Evolutionary conservation across 2,113 vertebrate genomes (phyloP), one percentile per base, ranked within the genome.

Genomic region (Patagioenas fasciata): DNA sequence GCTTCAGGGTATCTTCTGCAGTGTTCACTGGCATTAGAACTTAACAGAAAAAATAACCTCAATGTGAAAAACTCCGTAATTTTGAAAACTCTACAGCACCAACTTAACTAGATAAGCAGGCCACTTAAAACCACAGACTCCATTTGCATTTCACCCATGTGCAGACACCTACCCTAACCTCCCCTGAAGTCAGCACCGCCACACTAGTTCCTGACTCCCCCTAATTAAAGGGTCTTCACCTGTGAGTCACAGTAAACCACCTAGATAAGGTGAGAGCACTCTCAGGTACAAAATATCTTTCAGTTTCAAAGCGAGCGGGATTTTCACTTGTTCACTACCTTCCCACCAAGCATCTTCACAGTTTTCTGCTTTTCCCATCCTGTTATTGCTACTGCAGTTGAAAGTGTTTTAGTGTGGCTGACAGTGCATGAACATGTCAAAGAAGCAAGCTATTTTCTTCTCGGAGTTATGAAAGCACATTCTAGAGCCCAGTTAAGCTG

Each of bases 211-310:
- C 40, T 79, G 36, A 19, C 11, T 36, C 34, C 5, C 15, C 9
- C 5, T 6, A 10, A 7, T 21, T 44, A 48, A 58, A 72, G 7
- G 6, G 6, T 32, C 69, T 70, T 69, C 38, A 38, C 40, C 24
- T 57, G 38, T 23, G 31, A 81, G 16, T 36, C 25, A 69, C 14
- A 48, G 26, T 18, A 64, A 79, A 92, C 60, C 9, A 74, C 4
- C 32, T 60, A 40, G 44, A 69, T 47, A 73, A 10, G 2, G 28
- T 32, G 6, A 0, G 0, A 53, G 29, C 14, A 15, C 32, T 53
- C 36, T 38, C n/a, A 80, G 3, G 11, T 48, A 42, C 19, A 26
- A 19, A 78, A 38, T 12, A 34, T 12, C n/a, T 64, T 64, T 29
- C 29, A 17, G 31, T 69, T 28, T 40, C 13, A 82, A 50, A 86